Percentiles rank a stretch among this genome's conserved stretches.
phyloP scores from a whole-genome alignment of 2,888 invertebrate genomes.

The Eupithecia tripunctaria region DNA sequence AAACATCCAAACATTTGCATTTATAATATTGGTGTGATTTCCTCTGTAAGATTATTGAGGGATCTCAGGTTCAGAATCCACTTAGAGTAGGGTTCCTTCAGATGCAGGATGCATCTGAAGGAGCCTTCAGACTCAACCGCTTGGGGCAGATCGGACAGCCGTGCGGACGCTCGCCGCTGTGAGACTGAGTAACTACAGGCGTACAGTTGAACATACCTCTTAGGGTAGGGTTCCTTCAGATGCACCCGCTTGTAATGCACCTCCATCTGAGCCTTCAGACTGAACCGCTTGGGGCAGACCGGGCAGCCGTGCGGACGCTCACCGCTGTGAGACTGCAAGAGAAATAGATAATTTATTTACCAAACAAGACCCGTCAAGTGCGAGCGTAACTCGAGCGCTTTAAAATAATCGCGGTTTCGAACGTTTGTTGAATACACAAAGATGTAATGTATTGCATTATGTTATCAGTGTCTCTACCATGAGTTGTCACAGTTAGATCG shows the following conservation, averaged over 20 bases:
- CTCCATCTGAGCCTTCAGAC: constrained; percentile 61
- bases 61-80: too few relatives aligned
- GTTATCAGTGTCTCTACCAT: too few relatives aligned
- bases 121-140: constrained; percentile 61
- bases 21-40: too few relatives aligned
- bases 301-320: constrained; percentile 60
- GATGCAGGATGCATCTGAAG: constrained; percentile 63
- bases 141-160: constrained; percentile 61
- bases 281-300: constrained; percentile 62
- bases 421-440: too few relatives aligned
- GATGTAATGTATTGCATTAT: too few relatives aligned
- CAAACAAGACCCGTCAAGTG: too few relatives aligned
- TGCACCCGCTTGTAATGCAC: constrained; percentile 62
- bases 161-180: constrained; percentile 61
- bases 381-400: too few relatives aligned
- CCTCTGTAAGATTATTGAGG: too few relatives aligned
- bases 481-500: too few relatives aligned
- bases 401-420: too few relatives aligned
- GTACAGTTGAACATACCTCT: constrained; percentile 34
- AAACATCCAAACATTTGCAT: too few relatives aligned
- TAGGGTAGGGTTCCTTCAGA: constrained; percentile 64
- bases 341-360: too few relatives aligned
- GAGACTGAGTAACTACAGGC: constrained; percentile 42
- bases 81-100: constrained; percentile 65
- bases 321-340: constrained; percentile 55